Evolutionary conservation across 2,113 vertebrate species (phyloP), one percentile per base, ranked within the genome.

Genomic region (Chroicocephalus ridibundus): DNA sequence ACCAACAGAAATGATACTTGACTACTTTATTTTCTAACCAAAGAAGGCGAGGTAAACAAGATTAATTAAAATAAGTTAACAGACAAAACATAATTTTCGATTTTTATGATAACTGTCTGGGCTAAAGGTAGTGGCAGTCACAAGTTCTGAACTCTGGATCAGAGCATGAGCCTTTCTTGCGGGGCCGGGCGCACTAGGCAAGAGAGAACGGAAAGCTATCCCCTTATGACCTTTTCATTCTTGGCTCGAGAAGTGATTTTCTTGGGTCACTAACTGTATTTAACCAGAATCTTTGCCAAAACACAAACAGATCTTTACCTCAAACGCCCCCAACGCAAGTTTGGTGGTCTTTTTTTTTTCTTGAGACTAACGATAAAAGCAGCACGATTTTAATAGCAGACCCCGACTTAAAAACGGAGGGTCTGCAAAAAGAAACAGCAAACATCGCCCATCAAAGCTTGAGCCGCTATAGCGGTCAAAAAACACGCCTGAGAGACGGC

Each of bases 401-500:
- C 1, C 3, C 11, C 4, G 24, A 58, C 9, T 47, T 16, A 29
- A 29, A 80, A 65, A 18, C 49, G 5, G 17, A 71, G 10, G 10
- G 11, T 24, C 40, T 14, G 34, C 58, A 77, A 49, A 82, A 13
- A 46, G 27, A 38, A 46, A 32, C 16, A 49, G 17, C 34, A 36
- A 61, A 26, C 42, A 22, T 2, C 3, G 11, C 6, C 19, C 66
- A 21, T 26, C 27, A 14, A 36, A 77, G 54, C 57, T 27, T 13
- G 74, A 13, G 75, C 29, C 8, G 3, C 65, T 21, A 9, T 15
- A 15, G 4, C 13, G 21, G 10, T 9, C 44, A 13, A 13, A 58
- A 31, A 40, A 2, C 10, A 5, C 0, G 10, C 2, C 21, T 3
- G 68, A 21, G 60, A 14, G 21, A 61, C 57, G 8, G 51, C 60